Evolutionary conservation across 2,888 invertebrate genomes (phyloP), one percentile per base, ranked within the genome.

Genomic region (Xanthorhoe spadicearia): DNA sequence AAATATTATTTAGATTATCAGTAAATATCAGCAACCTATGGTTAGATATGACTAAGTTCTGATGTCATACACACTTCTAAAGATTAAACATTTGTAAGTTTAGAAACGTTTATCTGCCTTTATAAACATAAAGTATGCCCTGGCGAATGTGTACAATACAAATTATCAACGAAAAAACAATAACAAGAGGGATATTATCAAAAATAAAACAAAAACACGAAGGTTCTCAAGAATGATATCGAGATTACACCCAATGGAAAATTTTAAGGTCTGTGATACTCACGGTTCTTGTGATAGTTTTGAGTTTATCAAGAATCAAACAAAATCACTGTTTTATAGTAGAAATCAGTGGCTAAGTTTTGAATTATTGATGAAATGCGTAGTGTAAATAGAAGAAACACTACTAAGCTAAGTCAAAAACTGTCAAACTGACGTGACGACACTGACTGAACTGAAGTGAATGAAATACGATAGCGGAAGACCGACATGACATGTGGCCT

Each of bases 31-130:
- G 50, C 57, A 69, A 57, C 70, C 52, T 52, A 75, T 63, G 61
- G 58, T 50, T 35, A 64, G 71, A 76, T 74, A 81, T 86, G 84
- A 88, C 81, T 87, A 87, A 86, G 67, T 68, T 67, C 83, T 88
- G 85, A 88, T 87, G 87, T 88, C 87, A 88, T 83, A 70, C 60
- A 72, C 68, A 73, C 59, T 71, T 71, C 68, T 71, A 56, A 61
- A 67, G 64, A 51, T 13, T 13, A 4, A 6, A 15, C 15, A 17
- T 48, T 48, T 48, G 48, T 15, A 9, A 38, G 53, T 46, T 15
- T 17, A 52, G 23, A 43, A 23, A 9, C 19, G 23, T n/a, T 57
- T 23, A n/a, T 35, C 49, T 18, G 10, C 48, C 55, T 53, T 55
- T 17, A 53, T 38, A 38, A 17, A 53, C 46, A 55, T n/a, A 46